These are phyloP conservation scores for Rhynchotus rufescens DNA, from an alignment of 2,797 vertebrate species.

Conservation along the genomic window DNA sequence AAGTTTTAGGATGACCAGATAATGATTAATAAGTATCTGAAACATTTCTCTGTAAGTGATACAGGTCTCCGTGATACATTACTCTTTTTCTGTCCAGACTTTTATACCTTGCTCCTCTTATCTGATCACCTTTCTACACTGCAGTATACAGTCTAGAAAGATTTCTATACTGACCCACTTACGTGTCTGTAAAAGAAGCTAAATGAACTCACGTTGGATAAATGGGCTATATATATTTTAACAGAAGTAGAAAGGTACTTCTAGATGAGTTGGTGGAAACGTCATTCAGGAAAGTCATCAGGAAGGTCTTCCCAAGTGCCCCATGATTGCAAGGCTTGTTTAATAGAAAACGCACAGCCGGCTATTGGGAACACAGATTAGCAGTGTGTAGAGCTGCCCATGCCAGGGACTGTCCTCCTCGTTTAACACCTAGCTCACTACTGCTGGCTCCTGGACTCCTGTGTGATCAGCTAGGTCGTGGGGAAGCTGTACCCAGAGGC, in stretches of 20 bases:
- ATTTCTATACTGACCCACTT: background rate
- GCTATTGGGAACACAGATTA: background rate
- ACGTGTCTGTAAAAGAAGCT: background rate
- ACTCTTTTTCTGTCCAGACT: background rate
- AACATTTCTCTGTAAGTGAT: background rate
- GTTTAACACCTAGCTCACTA: background rate
- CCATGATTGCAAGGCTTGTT: background rate
- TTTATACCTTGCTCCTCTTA: background rate
- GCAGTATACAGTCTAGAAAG: background rate
- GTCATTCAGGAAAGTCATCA: background rate
- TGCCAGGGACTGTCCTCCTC: background rate
- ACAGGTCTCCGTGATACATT: background rate
- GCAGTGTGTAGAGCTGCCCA: background rate
- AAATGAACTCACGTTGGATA: background rate
- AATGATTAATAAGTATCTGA: background rate
- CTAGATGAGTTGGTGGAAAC: background rate
- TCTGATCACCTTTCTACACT: background rate
- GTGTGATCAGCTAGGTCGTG: rapidly evolving
- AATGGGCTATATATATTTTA: background rate
- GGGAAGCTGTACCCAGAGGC: background rate
- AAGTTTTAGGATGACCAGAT: background rate
- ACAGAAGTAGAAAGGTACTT: background rate
- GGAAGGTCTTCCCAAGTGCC: background rate
- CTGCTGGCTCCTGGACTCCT: background rate
- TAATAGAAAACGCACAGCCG: background rate